A percentile compares a stretch with the other conserved stretches of the same genome.
Conservation (phyloP, 2,888 invertebrate genomes). For the Minunthozetes semirufus region DNA sequence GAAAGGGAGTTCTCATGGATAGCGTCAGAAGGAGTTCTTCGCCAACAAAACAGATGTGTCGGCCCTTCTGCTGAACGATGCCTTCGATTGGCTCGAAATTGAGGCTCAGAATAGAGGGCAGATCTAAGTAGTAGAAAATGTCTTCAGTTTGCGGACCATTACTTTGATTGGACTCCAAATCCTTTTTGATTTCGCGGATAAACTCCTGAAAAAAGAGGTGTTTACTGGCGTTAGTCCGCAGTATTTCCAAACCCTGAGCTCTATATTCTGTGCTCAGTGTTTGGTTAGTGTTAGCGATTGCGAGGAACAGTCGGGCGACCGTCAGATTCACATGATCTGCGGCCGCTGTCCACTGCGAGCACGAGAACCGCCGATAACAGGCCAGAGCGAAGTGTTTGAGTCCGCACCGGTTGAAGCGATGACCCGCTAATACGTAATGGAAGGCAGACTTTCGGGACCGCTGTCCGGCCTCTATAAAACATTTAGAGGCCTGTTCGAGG, state of each 20-base stretch:
- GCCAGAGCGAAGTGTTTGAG: conserved; percentile 85
- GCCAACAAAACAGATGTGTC: conserved; percentile 24
- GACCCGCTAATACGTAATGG: conserved; percentile 91
- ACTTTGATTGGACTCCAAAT: neutral
- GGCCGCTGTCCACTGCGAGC: conserved; percentile 32
- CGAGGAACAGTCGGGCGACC: conserved; percentile 20
- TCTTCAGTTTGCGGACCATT: neutral
- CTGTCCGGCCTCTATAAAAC: conserved; percentile 61
- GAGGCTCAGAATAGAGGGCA: conserved; percentile 20
- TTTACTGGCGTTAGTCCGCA: conserved; percentile 31
- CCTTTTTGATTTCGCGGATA: conserved; percentile 35
- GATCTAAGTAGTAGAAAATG: conserved; percentile 19
- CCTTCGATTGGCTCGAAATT: conserved; percentile 1
- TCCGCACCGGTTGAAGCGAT: conserved; percentile 85
- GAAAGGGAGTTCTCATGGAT: conserved; percentile 1
- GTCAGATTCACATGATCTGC: conserved; percentile 37
- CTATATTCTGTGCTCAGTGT: conserved; percentile 23
- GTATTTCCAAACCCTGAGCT: conserved; percentile 27
- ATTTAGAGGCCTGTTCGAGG: conserved; percentile 89
- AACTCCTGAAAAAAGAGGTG: conserved; percentile 35
- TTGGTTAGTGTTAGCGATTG: conserved; percentile 21
- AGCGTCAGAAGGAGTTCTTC: conserved; percentile 21
- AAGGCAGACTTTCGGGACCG: conserved; percentile 91
- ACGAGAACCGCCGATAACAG: conserved; percentile 57
- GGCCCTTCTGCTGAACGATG: neutral